Base-by-base conservation (phyloP, 1,140 invertebrate species). In the Penaeus chinensis region DNA sequence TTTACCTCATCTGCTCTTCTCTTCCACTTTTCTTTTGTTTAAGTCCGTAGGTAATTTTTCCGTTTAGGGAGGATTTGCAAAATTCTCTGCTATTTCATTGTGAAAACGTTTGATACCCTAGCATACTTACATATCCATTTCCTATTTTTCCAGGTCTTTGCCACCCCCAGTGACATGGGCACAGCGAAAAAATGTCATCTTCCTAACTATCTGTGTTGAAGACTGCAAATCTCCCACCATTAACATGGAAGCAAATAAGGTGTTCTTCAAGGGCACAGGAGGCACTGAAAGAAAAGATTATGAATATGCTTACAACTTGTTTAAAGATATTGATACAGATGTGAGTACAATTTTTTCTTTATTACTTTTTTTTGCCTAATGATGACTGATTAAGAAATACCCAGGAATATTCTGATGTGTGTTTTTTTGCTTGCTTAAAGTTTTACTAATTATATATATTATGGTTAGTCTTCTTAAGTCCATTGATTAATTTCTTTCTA, bases 101-200 rank as follows among this genome's bases (percentile, higher is more conserved):
- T 42, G 4, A 7, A 42, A 42, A 3, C 1, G 37, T 42, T 42
- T 42, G 37, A 42, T 42, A 8, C 37, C 4, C 7, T 42, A 42
- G 4, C 4, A 42, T 42, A 8, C 37, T 42, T 42, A 42, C 4
- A 42, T 42, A 82, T 82, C 20, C 37, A 84, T 76, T 76, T 77
- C 69, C 1, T 62, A 61, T 66, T 24, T 24, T n/a, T 86, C n/a
- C 90, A 93, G 91, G 74, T 84, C 91, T 84, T 85, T 94, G 91
- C 96, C 96, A 89, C 97, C 97, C 63, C 95, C 96, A 76, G 95
- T 98, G 66, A 95, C 96, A 91, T 99, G 98, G 98, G 98, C 98
- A 27, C 97, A 99, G 93, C 94, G 96, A 91, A 95, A 94, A 91
- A 94, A 95, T 90, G 92, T 95, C 90, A 92, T 99, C 66, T 98